Conservation (phyloP, 2,113 vertebrate species). For the Pygoscelis adeliae region DNA sequence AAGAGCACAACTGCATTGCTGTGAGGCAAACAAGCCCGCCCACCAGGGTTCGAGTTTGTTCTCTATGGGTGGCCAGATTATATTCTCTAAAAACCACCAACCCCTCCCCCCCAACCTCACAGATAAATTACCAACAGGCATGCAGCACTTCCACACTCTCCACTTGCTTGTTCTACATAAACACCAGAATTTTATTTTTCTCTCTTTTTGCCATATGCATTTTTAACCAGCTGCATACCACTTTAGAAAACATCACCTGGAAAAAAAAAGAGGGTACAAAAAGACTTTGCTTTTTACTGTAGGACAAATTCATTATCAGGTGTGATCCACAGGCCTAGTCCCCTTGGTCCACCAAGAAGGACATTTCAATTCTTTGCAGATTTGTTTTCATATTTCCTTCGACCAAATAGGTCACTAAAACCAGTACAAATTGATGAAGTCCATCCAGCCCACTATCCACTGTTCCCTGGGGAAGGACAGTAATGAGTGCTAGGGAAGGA, state of each 20-base stretch:
- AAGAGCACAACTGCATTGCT: slow-evolving; percentile 22
- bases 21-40: neutral
- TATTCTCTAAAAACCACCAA: neutral
- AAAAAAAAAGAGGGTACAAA: neutral
- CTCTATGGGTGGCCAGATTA: slow-evolving; percentile 30
- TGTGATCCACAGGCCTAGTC: neutral
- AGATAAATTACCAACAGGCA: neutral
- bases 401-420: neutral
- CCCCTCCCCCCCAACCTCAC: neutral
- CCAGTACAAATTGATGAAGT: neutral
- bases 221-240: neutral
- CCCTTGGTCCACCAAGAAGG: neutral
- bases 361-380: neutral
- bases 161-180: neutral
- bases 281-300: neutral
- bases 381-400: neutral
- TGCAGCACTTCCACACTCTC: neutral
- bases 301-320: neutral
- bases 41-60: neutral
- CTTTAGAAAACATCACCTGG: neutral
- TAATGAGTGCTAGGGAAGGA: neutral
- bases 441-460: neutral
- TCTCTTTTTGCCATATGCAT: neutral
- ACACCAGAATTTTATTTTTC: neutral
- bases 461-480: neutral